Conservation (phyloP, 2,113 vertebrate species). For the Heliornis fulica region DNA sequence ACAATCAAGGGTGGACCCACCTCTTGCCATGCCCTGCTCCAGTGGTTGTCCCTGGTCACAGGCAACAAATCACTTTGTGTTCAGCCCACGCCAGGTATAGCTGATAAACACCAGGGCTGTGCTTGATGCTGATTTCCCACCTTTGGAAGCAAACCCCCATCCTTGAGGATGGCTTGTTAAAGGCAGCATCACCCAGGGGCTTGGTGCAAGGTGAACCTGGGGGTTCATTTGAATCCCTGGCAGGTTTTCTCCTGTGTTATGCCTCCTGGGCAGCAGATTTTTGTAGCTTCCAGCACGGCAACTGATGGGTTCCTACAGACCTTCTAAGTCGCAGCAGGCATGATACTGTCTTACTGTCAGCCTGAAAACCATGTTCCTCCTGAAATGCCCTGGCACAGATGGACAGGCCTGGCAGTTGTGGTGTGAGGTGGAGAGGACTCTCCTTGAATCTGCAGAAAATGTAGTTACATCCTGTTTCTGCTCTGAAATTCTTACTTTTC, state of each 20-base stretch:
- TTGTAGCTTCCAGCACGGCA: background rate
- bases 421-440: background rate
- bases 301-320: background rate
- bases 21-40: background rate
- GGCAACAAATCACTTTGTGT: background rate
- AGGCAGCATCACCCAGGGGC: background rate
- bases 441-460: background rate
- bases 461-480: background rate
- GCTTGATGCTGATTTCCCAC: background rate
- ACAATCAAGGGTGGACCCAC: no score
- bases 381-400: background rate
- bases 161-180: background rate
- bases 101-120: background rate
- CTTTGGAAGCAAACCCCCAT: background rate
- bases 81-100: background rate
- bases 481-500: background rate
- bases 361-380: background rate
- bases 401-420: background rate
- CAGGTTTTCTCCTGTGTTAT: background rate
- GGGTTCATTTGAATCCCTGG: background rate
- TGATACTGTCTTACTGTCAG: slow-evolving; percentile 3
- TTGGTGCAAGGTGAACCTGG: background rate
- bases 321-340: background rate
- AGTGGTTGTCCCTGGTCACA: background rate
- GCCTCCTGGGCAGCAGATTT: background rate